phyloP scores from a whole-genome alignment of 1,140 invertebrate genomes.

The Heliconius eleuchia region DNA sequence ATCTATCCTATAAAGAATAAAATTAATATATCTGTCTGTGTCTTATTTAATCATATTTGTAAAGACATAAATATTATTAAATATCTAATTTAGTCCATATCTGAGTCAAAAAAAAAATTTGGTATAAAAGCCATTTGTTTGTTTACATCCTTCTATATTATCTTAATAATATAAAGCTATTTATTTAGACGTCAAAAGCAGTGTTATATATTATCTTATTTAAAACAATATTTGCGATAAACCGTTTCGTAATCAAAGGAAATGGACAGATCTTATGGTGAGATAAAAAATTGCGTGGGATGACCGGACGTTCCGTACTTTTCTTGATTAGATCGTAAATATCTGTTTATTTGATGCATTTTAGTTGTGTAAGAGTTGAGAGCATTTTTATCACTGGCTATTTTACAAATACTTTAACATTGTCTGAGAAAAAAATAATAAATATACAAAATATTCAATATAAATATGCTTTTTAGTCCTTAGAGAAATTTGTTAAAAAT shows the following conservation, averaged over 20 bases:
- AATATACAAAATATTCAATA: neutral
- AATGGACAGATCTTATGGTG: neutral
- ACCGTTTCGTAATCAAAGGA: neutral
- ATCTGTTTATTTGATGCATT: neutral
- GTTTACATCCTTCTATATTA: too few species aligned
- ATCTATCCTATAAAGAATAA: too few species aligned
- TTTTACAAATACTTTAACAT: neutral
- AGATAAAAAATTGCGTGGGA: neutral
- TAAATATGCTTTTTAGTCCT: neutral
- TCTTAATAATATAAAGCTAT: too few species aligned
- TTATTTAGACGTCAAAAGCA: too few species aligned
- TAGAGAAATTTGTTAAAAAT: neutral
- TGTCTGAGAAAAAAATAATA: neutral
- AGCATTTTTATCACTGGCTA: neutral
- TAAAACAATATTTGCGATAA: neutral
- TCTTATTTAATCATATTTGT: too few species aligned
- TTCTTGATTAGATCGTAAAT: slow-evolving; percentile 3
- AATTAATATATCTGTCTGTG: too few species aligned
- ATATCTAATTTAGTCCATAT: too few species aligned
- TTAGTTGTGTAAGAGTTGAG: neutral
- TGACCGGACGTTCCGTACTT: slow-evolving; percentile 1
- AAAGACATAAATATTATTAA: too few species aligned
- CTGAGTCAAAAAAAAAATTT: too few species aligned
- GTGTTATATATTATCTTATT: neutral
- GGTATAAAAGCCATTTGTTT: too few species aligned